Conservation (phyloP, 2,888 invertebrate genomes). For the Nesidiocoris tenuis region DNA sequence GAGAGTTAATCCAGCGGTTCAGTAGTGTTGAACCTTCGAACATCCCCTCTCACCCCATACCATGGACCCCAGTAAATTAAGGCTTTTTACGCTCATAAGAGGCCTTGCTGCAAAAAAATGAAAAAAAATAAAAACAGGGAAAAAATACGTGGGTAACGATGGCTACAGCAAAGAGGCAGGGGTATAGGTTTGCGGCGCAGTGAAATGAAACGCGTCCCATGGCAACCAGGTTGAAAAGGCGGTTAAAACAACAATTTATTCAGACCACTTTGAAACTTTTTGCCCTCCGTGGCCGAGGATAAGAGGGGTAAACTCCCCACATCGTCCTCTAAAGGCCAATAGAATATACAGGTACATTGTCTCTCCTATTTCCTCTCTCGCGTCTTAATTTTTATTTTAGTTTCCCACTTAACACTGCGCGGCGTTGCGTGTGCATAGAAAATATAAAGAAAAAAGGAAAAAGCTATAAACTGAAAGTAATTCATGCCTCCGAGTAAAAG, state of each 20-base stretch:
- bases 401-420: conserved; percentile 29
- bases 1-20: too few relatives aligned
- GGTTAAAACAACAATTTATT: conserved; percentile 43
- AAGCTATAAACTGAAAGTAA: conserved; percentile 38
- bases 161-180: too few relatives aligned
- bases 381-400: conserved; percentile 41
- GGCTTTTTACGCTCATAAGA: background rate
- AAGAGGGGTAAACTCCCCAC: conserved; percentile 7
- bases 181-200: background rate
- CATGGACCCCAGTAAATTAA: background rate
- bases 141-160: too few relatives aligned
- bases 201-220: background rate
- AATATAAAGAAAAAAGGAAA: conserved; percentile 3
- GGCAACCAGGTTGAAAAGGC: conserved; percentile 9
- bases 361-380: conserved; percentile 7
- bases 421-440: background rate
- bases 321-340: conserved; percentile 28
- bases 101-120: background rate
- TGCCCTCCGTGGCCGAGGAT: background rate
- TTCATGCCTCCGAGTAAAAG: conserved; percentile 23
- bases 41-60: too few relatives aligned
- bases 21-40: too few relatives aligned
- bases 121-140: background rate
- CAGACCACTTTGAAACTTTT: conserved; percentile 39
- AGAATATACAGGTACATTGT: conserved; percentile 36